Evolutionary conservation across 2,113 vertebrate species (phyloP), one percentile per base, ranked within the genome.

Genomic region (Azemiops feae): DNA sequence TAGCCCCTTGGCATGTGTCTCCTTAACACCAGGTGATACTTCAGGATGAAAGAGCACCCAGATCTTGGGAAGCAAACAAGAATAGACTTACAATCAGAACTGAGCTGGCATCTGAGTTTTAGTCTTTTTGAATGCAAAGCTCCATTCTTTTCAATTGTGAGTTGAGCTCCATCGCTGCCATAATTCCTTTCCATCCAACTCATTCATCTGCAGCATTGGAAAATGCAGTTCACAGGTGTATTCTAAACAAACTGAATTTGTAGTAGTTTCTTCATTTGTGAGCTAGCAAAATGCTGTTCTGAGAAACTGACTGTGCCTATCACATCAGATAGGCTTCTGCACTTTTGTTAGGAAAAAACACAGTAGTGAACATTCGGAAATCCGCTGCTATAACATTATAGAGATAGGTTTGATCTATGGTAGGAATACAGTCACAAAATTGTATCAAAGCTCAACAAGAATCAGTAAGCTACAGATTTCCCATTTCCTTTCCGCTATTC

Each of bases 301-400:
- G 18, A 55, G 52, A 57, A 54, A 22, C 34, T 57, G 20, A 23
- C 34, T 45, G 27, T 58, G 5, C 4, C 92, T 30, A 22, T 30
- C 30, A 60, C 18, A 53, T 86, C 88, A 39, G 4, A 10, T 8
- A 39, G 88, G 8, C 1, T 52, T 57, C 89, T 93, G 93, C 30
- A 1, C 18, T 43, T 81, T 43, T 81, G 74, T 81, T 43, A 43
- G 34, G 30, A 69, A 81, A 81, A 91, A 95, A 94, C n/a, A 93
- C 6, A 95, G 86, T 20, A 88, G 91, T 94, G 39, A 87, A 16
- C 58, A 90, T 95, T 94, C 16, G 64, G 93, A 43, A 91, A n/a
- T 20, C 45, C 87, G 91, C 89, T 92, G 91, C 14, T 23, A 45
- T 55, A 7, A 93, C 87, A 96, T 91, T 90, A 90, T 95, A 50